A percentile compares a stretch with the other conserved stretches of the same genome.
phyloP scores from a whole-genome alignment of 1,140 invertebrate genomes.

The Gonatopus flavifemur region DNA sequence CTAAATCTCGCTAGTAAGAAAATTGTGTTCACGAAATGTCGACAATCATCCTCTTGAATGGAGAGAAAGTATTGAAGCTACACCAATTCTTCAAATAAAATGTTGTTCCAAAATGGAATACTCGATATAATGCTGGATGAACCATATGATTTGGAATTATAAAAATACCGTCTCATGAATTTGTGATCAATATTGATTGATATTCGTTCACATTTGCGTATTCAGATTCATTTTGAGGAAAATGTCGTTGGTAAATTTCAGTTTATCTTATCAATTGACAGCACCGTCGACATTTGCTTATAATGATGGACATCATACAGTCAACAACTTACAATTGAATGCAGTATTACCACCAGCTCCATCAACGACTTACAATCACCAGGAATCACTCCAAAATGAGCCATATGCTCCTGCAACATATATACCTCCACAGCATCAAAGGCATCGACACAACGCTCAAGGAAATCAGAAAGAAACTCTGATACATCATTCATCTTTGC shows the following conservation, averaged over 20 bases:
- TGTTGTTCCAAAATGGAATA: too few species aligned
- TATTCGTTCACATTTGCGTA: too few species aligned
- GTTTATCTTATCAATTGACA: conserved; percentile 45
- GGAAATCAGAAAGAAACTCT: conserved; percentile 18
- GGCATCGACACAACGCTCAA: conserved; percentile 24
- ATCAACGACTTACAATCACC: conserved; percentile 30
- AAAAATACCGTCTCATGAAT: too few species aligned
- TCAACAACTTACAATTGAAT: conserved; percentile 42
- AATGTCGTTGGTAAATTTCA: conserved; percentile 52
- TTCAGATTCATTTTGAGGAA: too few species aligned
- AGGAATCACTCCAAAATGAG: conserved; percentile 34
- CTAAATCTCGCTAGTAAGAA: too few species aligned
- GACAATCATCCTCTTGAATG: too few species aligned
- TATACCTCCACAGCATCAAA: conserved; percentile 21
- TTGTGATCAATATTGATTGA: too few species aligned
- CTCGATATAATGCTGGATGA: too few species aligned
- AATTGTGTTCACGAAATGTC: too few species aligned
- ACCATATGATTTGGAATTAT: too few species aligned
- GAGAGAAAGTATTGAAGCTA: too few species aligned
- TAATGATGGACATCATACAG: conserved; percentile 26
- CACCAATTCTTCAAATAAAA: too few species aligned
- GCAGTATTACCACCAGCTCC: conserved; percentile 37
- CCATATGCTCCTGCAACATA: conserved; percentile 37
- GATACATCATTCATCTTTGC: conserved; percentile 26
- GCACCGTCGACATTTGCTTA: conserved; percentile 43